phyloP scores from a whole-genome alignment of 1,140 invertebrate species.

The Sminthurides bifidus region DNA sequence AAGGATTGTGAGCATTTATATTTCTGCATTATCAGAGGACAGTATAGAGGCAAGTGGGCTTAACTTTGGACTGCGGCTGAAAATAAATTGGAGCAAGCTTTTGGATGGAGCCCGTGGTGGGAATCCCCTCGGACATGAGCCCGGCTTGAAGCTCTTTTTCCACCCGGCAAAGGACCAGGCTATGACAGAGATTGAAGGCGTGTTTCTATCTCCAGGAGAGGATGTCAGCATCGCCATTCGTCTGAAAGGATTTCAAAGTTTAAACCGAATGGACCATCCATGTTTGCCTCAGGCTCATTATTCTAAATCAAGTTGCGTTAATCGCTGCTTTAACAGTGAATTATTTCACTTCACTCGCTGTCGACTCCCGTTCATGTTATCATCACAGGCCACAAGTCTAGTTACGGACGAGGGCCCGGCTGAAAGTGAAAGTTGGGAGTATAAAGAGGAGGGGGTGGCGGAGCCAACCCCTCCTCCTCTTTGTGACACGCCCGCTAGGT shows the following conservation, averaged over 20 bases:
- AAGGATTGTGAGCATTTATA: slow-evolving; percentile 1
- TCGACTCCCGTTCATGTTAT: slow-evolving; percentile 1
- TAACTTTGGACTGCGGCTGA: slow-evolving; percentile 11
- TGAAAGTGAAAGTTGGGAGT: background rate
- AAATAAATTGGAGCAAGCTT: slow-evolving; percentile 10
- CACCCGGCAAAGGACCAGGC: slow-evolving; percentile 4
- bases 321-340: slow-evolving; percentile 12
- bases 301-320: slow-evolving; percentile 12
- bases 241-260: slow-evolving; percentile 17
- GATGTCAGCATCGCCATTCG: slow-evolving; percentile 15
- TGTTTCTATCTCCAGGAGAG: slow-evolving; percentile 10
- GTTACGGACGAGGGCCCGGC: too few relatives aligned
- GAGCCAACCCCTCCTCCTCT: too few relatives aligned
- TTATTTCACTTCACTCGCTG: background rate
- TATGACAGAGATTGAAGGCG: slow-evolving; percentile 15
- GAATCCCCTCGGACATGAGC: background rate
- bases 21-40: slow-evolving; percentile 8
- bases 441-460: slow-evolving; percentile 1
- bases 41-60: slow-evolving; percentile 13
- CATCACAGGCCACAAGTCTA: background rate
- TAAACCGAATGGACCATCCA: slow-evolving; percentile 11
- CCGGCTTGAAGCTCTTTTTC: slow-evolving; percentile 16
- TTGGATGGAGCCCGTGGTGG: background rate
- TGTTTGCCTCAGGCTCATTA: background rate
- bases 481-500: slow-evolving; percentile 6